Conservation (phyloP, 2,113 vertebrate genomes). For the Erythrocebus patas region DNA sequence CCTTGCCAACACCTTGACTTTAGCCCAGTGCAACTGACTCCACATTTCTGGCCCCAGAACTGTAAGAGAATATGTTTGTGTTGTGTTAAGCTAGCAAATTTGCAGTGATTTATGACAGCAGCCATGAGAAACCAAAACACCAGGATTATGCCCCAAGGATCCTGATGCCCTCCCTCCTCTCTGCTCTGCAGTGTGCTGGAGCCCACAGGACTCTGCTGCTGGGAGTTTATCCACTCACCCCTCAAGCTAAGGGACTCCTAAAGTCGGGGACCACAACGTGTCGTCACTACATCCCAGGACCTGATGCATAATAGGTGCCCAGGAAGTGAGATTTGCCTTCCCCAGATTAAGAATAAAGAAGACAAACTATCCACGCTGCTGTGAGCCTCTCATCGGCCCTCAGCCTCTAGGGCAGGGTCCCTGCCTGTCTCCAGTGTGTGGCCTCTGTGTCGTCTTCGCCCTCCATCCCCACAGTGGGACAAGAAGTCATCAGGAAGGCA, state of each 20-base stretch:
- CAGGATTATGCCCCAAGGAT: not conserved
- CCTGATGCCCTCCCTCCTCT: fast-evolving
- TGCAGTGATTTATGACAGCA: not conserved
- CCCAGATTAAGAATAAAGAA: not conserved
- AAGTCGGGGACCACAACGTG: not conserved
- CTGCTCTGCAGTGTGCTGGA: fast-evolving
- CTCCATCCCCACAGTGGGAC: no score
- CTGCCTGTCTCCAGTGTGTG: not conserved
- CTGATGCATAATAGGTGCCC: not conserved
- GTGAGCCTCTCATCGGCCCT: not conserved
- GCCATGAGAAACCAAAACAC: no score
- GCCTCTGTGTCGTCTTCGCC: not conserved
- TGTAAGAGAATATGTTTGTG: not conserved
- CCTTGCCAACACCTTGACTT: not conserved
- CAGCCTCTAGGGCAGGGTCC: not conserved
- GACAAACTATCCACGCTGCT: not conserved
- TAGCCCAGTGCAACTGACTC: not conserved
- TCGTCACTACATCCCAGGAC: not conserved
- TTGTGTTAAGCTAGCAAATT: not conserved
- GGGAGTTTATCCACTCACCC: not conserved
- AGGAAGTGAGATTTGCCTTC: not conserved
- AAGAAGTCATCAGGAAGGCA: not conserved
- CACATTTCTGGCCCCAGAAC: not conserved
- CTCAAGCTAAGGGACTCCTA: not conserved
- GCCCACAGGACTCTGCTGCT: not conserved